phyloP scores from a whole-genome alignment of 2,113 vertebrate genomes.

The Coptodon bakossiorum region DNA sequence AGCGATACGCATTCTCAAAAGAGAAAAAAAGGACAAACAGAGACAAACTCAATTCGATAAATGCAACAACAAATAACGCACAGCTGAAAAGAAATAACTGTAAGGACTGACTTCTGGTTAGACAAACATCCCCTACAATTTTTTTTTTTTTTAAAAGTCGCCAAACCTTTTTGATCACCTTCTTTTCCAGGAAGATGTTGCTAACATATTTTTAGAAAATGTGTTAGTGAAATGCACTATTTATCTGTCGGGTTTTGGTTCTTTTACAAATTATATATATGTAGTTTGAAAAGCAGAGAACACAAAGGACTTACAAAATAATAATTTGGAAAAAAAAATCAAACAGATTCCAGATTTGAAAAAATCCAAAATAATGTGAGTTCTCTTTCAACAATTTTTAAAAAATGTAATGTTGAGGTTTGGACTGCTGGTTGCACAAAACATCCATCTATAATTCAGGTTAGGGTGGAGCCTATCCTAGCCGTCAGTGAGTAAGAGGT shows the following conservation, averaged over 20 bases:
- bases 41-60: neutral
- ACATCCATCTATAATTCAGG: neutral
- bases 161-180: neutral
- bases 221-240: rapidly evolving
- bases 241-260: neutral
- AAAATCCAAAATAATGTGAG: rapidly evolving
- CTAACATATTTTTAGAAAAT: neutral
- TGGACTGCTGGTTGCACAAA: neutral
- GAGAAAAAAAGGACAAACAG: neutral
- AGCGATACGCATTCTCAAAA: neutral
- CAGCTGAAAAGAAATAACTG: neutral
- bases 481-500: neutral
- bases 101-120: neutral
- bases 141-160: too few relatives aligned
- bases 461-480: neutral
- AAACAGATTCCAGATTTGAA: neutral
- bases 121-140: neutral
- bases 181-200: neutral
- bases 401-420: neutral
- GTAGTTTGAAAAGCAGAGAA: rapidly evolving
- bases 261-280: rapidly evolving
- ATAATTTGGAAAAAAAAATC: neutral
- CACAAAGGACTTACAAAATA: neutral
- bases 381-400: neutral
- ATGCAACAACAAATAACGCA: neutral